Percentiles rank a stretch among this genome's conserved stretches.
Conservation (phyloP, 30 jellyfish, hydroid and myxozoan species). For the Aurelia aurita region DNA sequence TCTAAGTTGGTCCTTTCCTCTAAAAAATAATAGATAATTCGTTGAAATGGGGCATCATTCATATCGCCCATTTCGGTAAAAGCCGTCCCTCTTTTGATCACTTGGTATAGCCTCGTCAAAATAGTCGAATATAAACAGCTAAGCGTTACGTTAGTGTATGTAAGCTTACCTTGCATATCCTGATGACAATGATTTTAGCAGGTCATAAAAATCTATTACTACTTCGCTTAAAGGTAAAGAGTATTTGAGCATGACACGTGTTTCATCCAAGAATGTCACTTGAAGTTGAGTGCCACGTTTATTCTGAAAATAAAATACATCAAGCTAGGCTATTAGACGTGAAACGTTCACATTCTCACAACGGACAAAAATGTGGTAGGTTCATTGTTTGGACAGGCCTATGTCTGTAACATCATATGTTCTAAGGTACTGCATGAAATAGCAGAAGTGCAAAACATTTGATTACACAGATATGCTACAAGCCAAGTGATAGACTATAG, state of each 20-base stretch:
- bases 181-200: conserved; percentile 89
- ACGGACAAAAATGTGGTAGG: background rate
- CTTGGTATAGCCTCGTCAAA: too few relatives aligned
- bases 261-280: conserved; percentile 75
- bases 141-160: background rate
- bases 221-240: conserved; percentile 90
- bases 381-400: background rate
- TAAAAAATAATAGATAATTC: too few relatives aligned
- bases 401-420: background rate
- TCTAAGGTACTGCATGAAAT: background rate
- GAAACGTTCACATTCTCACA: background rate
- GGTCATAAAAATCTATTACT: conserved; percentile 91
- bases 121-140: too few relatives aligned
- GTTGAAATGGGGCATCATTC: too few relatives aligned
- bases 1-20: too few relatives aligned
- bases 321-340: too few relatives aligned
- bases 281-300: conserved; percentile 90
- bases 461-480: too few relatives aligned
- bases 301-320: conserved; percentile 36
- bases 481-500: too few relatives aligned
- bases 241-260: conserved; percentile 88
- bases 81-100: too few relatives aligned
- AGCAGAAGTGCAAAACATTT: too few relatives aligned
- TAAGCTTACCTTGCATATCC: conserved; percentile 94
- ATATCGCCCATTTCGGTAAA: too few relatives aligned